A percentile compares a stretch with the other conserved stretches of the same genome.
Evolutionary conservation across 2,888 invertebrate genomes (phyloP).

Genomic region (Hemaris fuciformis): DNA sequence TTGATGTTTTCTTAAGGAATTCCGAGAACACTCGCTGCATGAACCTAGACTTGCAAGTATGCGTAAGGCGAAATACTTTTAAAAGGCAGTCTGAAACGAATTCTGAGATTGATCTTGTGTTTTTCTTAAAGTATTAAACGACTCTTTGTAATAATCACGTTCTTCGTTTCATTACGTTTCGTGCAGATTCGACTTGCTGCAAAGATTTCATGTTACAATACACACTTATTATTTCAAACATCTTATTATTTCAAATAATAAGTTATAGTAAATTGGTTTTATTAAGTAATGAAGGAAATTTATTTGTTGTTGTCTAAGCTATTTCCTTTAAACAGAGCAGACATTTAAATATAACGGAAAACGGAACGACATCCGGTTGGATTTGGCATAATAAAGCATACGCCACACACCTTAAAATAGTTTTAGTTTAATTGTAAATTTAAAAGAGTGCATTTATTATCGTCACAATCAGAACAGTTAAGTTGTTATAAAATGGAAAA

Average conservation of each 20-base stretch:
- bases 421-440: background rate
- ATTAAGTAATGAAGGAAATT: background rate
- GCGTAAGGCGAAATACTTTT: background rate
- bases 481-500: background rate
- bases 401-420: background rate
- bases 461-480: background rate
- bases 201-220: background rate
- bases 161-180: background rate
- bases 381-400: no score
- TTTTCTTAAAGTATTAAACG: background rate
- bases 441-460: background rate
- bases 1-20: constrained; percentile 1
- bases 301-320: background rate
- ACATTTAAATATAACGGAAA: background rate
- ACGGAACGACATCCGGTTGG: background rate
- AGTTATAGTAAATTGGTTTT: no score
- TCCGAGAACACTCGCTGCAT: background rate
- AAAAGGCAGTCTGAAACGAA: background rate
- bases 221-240: no score
- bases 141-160: background rate
- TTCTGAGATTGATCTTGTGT: background rate
- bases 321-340: background rate
- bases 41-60: background rate
- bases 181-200: background rate
- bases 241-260: no score